phyloP scores from a whole-genome alignment of 2,113 vertebrate genomes.

The Glareola pratincola region DNA sequence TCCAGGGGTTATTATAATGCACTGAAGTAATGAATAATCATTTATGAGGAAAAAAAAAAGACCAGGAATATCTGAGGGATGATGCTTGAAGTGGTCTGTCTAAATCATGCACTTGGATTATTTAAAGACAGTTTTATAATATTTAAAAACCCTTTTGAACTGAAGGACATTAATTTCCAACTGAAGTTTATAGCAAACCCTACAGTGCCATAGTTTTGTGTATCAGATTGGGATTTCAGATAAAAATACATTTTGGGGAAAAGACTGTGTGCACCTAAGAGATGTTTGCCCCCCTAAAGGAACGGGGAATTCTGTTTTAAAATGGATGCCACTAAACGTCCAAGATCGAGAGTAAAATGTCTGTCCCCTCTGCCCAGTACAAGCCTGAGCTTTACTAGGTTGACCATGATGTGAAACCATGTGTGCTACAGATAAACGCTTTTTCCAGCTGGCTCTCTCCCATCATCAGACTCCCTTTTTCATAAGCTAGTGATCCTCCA shows the following conservation, averaged over 20 bases:
- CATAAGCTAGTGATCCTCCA: background rate
- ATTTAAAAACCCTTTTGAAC: background rate
- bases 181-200: background rate
- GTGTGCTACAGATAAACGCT: background rate
- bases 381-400: background rate
- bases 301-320: background rate
- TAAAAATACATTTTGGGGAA: background rate
- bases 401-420: background rate
- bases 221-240: background rate
- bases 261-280: background rate
- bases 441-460: background rate
- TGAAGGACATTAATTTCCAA: background rate
- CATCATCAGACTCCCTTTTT: background rate
- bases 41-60: background rate
- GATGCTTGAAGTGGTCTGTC: background rate
- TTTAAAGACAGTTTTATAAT: conserved; percentile 1
- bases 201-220: background rate
- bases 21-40: background rate
- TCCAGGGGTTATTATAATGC: background rate
- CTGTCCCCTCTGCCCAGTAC: background rate
- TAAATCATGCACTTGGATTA: background rate
- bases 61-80: background rate
- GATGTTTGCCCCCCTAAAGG: background rate
- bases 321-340: background rate
- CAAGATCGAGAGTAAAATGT: background rate